These are phyloP conservation scores for Actinostola sp. DNA, from an alignment of 92 coral and sea anemone genomes.

Conservation along the genomic window DNA sequence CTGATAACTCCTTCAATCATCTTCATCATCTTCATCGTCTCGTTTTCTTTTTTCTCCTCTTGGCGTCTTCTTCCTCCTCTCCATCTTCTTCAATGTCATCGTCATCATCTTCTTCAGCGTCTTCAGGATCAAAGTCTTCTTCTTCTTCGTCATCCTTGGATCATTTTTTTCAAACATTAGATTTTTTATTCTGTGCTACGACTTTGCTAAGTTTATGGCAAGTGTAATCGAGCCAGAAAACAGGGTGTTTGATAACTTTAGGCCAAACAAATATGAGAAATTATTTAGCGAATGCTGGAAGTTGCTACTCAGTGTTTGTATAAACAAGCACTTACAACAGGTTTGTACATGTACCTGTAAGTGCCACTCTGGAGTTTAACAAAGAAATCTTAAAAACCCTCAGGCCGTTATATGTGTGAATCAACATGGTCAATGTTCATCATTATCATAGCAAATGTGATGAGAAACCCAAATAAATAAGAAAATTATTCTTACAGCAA, in stretches of 20 bases:
- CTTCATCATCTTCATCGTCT: conserved; percentile 81
- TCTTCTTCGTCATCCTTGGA: conserved; percentile 96
- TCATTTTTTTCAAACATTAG: too few species aligned
- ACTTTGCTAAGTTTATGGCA: too few species aligned
- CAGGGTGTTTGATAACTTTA: too few species aligned
- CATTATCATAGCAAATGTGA: neutral
- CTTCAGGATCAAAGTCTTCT: conserved; percentile 94
- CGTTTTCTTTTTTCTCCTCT: conserved; percentile 88
- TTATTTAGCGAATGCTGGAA: too few species aligned
- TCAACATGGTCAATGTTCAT: neutral
- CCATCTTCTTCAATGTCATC: conserved; percentile 89
- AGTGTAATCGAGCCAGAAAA: too few species aligned
- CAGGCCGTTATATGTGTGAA: neutral
- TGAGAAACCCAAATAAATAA: neutral
- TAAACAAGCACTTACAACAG: too few species aligned
- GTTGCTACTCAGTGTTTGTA: too few species aligned
- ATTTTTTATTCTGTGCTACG: too few species aligned
- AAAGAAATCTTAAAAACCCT: neutral
- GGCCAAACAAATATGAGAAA: too few species aligned
- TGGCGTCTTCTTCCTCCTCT: conserved; percentile 56
- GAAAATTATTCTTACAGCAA: conserved; percentile 56
- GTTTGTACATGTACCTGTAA: too few species aligned
- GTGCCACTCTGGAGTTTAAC: too few species aligned
- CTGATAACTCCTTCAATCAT: conserved; percentile 51
- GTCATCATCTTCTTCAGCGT: conserved; percentile 88